phyloP scores from a whole-genome alignment of 1,140 invertebrate species.

The Cydia pomonella region DNA sequence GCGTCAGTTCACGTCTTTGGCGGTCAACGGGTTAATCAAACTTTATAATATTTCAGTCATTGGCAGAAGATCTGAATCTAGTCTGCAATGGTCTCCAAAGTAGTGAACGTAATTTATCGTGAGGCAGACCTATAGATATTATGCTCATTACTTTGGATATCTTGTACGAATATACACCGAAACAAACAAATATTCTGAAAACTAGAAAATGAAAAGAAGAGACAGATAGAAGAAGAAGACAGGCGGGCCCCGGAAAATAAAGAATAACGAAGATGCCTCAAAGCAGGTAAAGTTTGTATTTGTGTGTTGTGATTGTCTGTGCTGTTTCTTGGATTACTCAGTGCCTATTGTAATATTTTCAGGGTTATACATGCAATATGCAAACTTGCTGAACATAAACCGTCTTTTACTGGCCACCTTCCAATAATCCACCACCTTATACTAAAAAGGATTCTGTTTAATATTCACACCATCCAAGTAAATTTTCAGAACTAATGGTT shows the following conservation, averaged over 20 bases:
- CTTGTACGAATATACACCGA: slow-evolving; percentile 58
- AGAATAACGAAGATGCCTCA: slow-evolving; percentile 24
- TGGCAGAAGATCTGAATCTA: slow-evolving; percentile 5
- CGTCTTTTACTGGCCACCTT: too few species aligned
- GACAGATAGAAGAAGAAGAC: neutral
- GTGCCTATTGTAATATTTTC: too few species aligned
- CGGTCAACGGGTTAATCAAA: too few species aligned
- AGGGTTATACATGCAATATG: too few species aligned
- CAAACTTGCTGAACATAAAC: too few species aligned
- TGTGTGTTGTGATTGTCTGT: too few species aligned
- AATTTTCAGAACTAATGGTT: too few species aligned
- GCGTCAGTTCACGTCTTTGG: too few species aligned
- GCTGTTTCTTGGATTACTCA: too few species aligned
- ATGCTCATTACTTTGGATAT: slow-evolving; percentile 78
- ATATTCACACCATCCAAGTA: too few species aligned
- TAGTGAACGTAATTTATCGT: slow-evolving; percentile 78
- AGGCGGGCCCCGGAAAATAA: neutral
- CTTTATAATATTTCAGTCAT: neutral
- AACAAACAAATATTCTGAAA: slow-evolving; percentile 28
- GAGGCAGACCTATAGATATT: slow-evolving; percentile 66
- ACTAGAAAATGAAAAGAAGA: slow-evolving; percentile 13
- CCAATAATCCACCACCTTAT: too few species aligned
- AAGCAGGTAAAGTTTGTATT: slow-evolving; percentile 22
- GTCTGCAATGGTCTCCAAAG: slow-evolving; percentile 69
- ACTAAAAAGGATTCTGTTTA: too few species aligned